phyloP scores from a whole-genome alignment of 2,113 vertebrate species.

The Sminthopsis crassicaudata region DNA sequence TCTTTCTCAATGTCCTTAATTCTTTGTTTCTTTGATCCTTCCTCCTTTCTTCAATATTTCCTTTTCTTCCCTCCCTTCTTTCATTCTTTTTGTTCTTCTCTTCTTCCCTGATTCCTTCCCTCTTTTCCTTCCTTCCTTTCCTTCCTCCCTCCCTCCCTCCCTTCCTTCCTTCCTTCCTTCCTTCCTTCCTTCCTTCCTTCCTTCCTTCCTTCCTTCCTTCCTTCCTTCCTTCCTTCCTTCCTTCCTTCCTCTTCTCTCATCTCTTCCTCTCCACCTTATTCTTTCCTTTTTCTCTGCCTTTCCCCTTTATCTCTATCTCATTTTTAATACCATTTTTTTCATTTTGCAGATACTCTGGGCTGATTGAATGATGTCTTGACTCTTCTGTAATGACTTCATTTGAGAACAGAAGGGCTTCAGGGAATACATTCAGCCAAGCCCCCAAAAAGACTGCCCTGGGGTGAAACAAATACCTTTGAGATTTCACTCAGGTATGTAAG shows the following conservation, averaged over 20 bases:
- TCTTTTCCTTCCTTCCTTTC: neutral
- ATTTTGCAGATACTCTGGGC: conserved; percentile 76
- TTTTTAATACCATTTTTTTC: conserved; percentile 67
- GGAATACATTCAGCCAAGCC: neutral
- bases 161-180: neutral
- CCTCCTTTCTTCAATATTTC: neutral
- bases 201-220: too few relatives aligned
- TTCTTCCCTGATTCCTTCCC: neutral
- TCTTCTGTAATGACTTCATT: neutral
- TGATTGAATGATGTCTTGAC: conserved; percentile 53
- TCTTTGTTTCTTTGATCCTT: neutral
- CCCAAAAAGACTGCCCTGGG: neutral
- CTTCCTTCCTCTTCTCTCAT: too few relatives aligned
- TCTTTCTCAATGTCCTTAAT: neutral
- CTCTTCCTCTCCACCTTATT: rapidly evolving
- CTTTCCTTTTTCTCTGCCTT: too few relatives aligned
- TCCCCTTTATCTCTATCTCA: neutral
- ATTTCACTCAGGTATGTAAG: conserved; percentile 81
- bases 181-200: too few relatives aligned
- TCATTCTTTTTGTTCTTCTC: neutral
- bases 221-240: neutral
- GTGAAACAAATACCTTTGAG: conserved; percentile 33
- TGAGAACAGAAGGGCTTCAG: conserved; percentile 17
- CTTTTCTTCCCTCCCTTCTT: neutral
- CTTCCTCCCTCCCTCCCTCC: neutral